Evolutionary conservation across 2,113 vertebrate genomes (phyloP), one percentile per base, ranked within the genome.

Genomic region (Ammospiza nelsoni): DNA sequence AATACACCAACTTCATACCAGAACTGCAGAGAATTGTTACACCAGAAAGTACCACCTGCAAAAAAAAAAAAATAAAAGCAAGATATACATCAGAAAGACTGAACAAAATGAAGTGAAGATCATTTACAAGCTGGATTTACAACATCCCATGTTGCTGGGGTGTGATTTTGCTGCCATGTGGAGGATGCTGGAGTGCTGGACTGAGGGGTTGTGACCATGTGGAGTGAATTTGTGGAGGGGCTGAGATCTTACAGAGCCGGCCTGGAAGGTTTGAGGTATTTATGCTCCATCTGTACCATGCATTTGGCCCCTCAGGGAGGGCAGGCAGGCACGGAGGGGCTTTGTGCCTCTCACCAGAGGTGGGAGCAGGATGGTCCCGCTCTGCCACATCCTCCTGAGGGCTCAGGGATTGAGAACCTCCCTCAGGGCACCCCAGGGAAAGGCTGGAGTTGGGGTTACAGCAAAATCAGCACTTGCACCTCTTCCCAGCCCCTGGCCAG

Each of bases 1-100:
- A 98, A 97, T 96, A 99, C 98, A 98, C 97, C 97, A 97, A 97
- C 96, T 98, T 98, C 97, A 98, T 98, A 98, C 89, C 97, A 97
- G 96, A 95, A 96, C 76, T 94, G 97, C 96, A 98, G 98, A 99
- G 97, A 99, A 98, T 92, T 98, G 92, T 96, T 94, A 98, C 98
- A 99, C 97, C 97, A 98, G 96, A 98, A 98, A 98, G 81, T 94
- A 97, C 96, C 96, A 97, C 87, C 94, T 92, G 94, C 89, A 91
- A 95, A 89, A 94, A 35, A 89, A 94, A 35, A 35, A 92, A 83
- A 78, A 96, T 92, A 83, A 77, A 96, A 94, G 98, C 98, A 98
- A 98, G 90, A 89, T 97, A 97, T 87, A 98, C 98, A 97, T 98
- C 97, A 98, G 96, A 96, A 96, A 91, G 97, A 98, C 97, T 39